phyloP scores from a whole-genome alignment of 2,113 vertebrate genomes.

The Onychostruthus taczanowskii region DNA sequence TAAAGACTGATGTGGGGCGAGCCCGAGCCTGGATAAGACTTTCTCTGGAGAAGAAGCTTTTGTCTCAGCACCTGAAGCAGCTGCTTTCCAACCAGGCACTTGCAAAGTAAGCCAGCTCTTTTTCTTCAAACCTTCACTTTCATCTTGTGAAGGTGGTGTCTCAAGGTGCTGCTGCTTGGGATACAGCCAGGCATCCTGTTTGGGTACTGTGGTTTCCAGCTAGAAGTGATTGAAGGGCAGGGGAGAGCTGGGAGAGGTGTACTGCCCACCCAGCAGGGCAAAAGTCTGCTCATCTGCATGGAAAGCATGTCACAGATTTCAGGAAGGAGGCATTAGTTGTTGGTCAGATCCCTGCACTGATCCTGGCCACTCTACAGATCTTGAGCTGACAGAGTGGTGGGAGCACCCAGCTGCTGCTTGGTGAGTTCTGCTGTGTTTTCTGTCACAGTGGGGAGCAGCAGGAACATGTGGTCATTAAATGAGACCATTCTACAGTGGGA shows the following conservation, averaged over 20 bases:
- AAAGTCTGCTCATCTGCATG: neutral
- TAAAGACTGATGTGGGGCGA: slow-evolving; percentile 92
- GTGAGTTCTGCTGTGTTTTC: neutral
- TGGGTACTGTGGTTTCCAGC: neutral
- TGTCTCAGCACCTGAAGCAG: slow-evolving; percentile 96
- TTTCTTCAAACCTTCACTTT: neutral
- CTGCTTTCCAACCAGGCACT: slow-evolving; percentile 84
- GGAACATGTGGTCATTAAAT: neutral
- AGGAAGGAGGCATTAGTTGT: neutral
- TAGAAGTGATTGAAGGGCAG: neutral
- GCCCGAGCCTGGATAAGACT: slow-evolving; percentile 94
- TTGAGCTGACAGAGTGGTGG: neutral
- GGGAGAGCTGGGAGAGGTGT: neutral
- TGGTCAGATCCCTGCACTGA: neutral
- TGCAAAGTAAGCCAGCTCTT: slow-evolving; percentile 79
- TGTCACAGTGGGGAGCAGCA: neutral
- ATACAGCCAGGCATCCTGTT: neutral
- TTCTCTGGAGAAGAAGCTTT: slow-evolving; percentile 93
- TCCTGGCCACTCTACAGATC: neutral
- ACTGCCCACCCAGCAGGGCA: neutral
- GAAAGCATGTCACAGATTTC: neutral
- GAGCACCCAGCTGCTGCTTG: neutral
- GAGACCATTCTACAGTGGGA: neutral
- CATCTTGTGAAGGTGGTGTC: neutral
- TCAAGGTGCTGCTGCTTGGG: neutral